Evolutionary conservation across 2,113 vertebrate species (phyloP).

Genomic region (Zosterops borbonicus): DNA sequence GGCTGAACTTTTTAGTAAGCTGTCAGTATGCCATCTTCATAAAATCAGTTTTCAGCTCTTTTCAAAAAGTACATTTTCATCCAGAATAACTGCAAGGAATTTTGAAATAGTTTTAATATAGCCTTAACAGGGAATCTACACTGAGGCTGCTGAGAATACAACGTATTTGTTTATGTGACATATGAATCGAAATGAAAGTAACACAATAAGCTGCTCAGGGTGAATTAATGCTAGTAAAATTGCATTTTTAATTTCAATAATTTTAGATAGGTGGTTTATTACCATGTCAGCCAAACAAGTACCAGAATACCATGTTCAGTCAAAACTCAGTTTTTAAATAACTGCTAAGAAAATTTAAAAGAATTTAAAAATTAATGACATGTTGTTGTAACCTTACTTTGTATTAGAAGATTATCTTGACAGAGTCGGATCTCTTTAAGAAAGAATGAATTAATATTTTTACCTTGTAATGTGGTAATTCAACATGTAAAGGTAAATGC

Average conservation of each 20-base stretch:
- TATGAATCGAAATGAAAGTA: background rate
- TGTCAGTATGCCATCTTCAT: background rate
- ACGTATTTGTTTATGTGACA: background rate
- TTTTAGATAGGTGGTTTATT: background rate
- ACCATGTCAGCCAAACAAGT: background rate
- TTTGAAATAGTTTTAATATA: constrained; percentile 8
- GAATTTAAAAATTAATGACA: background rate
- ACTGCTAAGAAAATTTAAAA: background rate
- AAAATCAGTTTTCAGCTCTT: constrained; percentile 5
- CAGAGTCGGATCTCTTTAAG: background rate
- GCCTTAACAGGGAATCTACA: background rate
- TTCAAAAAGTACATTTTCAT: constrained; percentile 34
- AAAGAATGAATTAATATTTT: background rate
- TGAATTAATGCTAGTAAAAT: background rate
- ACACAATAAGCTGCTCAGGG: background rate
- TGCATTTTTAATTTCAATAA: background rate
- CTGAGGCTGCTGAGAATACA: background rate
- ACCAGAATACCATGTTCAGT: background rate
- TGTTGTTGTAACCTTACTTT: background rate
- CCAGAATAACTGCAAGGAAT: constrained; percentile 28
- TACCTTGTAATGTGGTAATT: background rate
- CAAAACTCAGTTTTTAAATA: background rate
- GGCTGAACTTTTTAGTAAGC: constrained; percentile 8
- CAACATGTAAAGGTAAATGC: background rate
- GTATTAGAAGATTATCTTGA: background rate